These are phyloP conservation scores for Amazonetta brasiliensis DNA, from an alignment of 2,797 vertebrate species.

Conservation along the genomic window DNA sequence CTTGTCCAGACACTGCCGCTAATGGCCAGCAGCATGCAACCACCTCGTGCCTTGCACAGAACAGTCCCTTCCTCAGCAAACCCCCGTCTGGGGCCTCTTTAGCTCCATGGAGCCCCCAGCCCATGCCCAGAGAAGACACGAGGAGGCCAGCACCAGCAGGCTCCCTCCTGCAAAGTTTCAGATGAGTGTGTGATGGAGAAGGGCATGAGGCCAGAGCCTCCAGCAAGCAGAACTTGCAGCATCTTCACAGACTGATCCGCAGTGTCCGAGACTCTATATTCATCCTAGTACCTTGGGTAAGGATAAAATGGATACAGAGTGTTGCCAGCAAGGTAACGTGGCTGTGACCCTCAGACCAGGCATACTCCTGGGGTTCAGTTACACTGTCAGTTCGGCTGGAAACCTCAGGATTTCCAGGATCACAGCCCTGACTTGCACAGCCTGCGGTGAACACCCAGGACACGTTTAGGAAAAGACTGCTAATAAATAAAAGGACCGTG, in stretches of 20 bases:
- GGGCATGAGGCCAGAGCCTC: background rate
- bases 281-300: background rate
- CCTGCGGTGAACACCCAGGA: background rate
- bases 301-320: background rate
- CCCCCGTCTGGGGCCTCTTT: background rate
- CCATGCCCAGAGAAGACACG: background rate
- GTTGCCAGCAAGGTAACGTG: background rate
- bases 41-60: background rate
- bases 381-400: background rate
- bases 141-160: background rate
- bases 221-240: background rate
- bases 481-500: slow-evolving; percentile 3
- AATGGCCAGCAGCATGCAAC: background rate
- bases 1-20: background rate
- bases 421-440: background rate
- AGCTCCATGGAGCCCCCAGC: background rate
- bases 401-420: background rate
- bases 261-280: background rate
- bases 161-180: background rate
- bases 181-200: background rate
- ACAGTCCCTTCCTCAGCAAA: background rate
- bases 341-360: background rate
- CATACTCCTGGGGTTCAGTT: background rate
- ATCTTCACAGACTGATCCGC: background rate
- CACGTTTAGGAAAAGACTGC: background rate